Evolutionary conservation across 2,888 invertebrate species (phyloP).

Genomic region (Cabera pusaria): DNA sequence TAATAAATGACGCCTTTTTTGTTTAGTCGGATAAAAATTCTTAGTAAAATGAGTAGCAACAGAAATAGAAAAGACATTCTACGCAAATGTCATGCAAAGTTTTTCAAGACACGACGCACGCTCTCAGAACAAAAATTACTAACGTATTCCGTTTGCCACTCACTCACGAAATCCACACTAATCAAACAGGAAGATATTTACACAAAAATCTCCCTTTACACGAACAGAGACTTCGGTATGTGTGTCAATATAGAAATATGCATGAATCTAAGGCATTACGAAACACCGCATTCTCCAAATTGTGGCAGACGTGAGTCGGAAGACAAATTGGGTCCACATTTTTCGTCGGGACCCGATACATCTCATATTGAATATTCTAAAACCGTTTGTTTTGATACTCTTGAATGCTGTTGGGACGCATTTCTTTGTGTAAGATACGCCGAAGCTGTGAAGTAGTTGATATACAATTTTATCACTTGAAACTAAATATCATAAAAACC

Average conservation of each 20-base stretch:
- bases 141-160: conserved; percentile 12
- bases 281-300: conserved; percentile 58
- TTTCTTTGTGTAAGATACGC: not conserved
- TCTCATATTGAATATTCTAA: conserved; percentile 47
- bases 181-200: conserved; percentile 26
- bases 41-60: too few species aligned
- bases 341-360: conserved; percentile 50
- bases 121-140: conserved; percentile 6
- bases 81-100: too few species aligned
- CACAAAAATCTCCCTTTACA: conserved; percentile 25
- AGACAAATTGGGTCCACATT: conserved; percentile 58
- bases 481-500: too few species aligned
- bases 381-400: conserved; percentile 43
- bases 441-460: too few species aligned
- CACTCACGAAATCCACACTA: conserved; percentile 23
- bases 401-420: conserved; percentile 23
- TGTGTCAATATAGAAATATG: conserved; percentile 52
- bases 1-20: too few species aligned
- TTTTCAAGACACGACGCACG: too few species aligned
- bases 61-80: too few species aligned
- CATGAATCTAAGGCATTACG: conserved; percentile 53
- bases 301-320: conserved; percentile 56
- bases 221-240: conserved; percentile 34
- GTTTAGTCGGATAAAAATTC: too few species aligned
- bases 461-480: too few species aligned